Base-by-base conservation (phyloP, 1,140 invertebrate genomes). In the Pachyrhynchus sulphureomaculatus region DNA sequence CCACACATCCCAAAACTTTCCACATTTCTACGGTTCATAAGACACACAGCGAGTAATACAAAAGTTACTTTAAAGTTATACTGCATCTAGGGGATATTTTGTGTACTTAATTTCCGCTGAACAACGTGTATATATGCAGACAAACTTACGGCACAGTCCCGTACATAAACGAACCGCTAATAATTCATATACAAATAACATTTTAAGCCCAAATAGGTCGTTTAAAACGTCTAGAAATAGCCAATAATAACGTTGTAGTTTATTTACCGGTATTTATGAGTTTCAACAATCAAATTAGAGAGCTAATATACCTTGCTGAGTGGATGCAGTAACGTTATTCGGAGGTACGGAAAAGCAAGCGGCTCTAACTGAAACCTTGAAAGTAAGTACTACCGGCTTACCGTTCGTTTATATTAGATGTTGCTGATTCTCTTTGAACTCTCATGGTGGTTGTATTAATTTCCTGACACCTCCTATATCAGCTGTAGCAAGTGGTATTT, bases 121-220 rank as follows among this genome's bases (percentile, higher is more conserved):
- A 32, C 61, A 42, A 69, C 67, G 68, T 67, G 64, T 62, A n/a
- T n/a, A n/a, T n/a, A 57, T 45, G 60, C 61, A 55, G 61, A 57
- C 61, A 49, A 63, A 63, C 66, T 62, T 63, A 65, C 56, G 56
- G 56, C 65, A 51, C 44, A 53, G 63, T 69, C 68, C 68, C 66
- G 68, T 69, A 69, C 68, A 64, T 68, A 69, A 69, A 69, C 52
- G 68, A 65, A 61, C 57, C 54, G 56, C 62, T 68, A 69, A 68
- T 69, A 62, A 62, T 47, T 56, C 49, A 53, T 44, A 52, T 52
- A 51, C 58, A 61, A 61, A 61, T 62, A 62, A 48, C 21, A 37
- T 26, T 55, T 39, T 62, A 55, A 62, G 42, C 42, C 60, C 41
- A 51, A 17, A 44, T 6, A 15, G n/a, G 15, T 23, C 15, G 15